These are phyloP conservation scores for Allygus modestus DNA, from an alignment of 2,888 invertebrate genomes.

Conservation along the genomic window DNA sequence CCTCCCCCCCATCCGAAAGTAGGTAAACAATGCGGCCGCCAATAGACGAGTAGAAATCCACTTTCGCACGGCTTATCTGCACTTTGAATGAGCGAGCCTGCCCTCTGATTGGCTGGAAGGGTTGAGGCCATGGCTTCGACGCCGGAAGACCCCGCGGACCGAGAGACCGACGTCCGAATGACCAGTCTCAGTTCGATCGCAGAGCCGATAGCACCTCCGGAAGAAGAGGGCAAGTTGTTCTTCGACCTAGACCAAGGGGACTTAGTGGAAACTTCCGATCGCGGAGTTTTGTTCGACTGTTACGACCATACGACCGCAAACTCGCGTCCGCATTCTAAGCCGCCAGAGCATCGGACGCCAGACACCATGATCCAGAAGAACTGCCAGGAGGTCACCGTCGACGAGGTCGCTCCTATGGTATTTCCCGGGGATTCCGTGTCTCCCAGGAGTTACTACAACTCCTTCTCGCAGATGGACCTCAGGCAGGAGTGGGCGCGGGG, in stretches of 20 bases:
- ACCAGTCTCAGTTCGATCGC: not conserved
- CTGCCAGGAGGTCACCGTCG: not conserved
- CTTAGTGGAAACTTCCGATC: slow-evolving; percentile 50
- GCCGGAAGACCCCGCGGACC: slow-evolving; percentile 1
- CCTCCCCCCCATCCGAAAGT: not conserved
- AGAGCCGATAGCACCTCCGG: slow-evolving; percentile 17
- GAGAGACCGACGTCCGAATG: not conserved
- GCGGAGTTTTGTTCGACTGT: slow-evolving; percentile 41
- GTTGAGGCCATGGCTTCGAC: slow-evolving; percentile 49
- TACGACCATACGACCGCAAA: not conserved
- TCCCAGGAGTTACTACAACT: slow-evolving; percentile 52
- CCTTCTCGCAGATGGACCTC: slow-evolving; percentile 18
- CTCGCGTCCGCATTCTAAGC: not conserved
- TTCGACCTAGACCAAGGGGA: slow-evolving; percentile 61
- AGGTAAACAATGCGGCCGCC: slow-evolving; percentile 32
- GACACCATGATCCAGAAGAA: slow-evolving; percentile 40
- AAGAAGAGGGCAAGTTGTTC: slow-evolving; percentile 57
- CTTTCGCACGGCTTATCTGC: slow-evolving; percentile 12
- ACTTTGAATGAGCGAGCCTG: slow-evolving; percentile 2
- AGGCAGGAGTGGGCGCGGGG: not conserved
- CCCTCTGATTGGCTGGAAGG: slow-evolving; percentile 54
- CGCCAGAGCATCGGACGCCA: not conserved
- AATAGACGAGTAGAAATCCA: slow-evolving; percentile 28
- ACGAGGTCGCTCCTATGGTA: not conserved
- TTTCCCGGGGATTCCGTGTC: slow-evolving; percentile 55